Percentiles rank a stretch among this genome's conserved stretches.
Conservation (phyloP, 1,140 invertebrate genomes). For the Telenomus remus region DNA sequence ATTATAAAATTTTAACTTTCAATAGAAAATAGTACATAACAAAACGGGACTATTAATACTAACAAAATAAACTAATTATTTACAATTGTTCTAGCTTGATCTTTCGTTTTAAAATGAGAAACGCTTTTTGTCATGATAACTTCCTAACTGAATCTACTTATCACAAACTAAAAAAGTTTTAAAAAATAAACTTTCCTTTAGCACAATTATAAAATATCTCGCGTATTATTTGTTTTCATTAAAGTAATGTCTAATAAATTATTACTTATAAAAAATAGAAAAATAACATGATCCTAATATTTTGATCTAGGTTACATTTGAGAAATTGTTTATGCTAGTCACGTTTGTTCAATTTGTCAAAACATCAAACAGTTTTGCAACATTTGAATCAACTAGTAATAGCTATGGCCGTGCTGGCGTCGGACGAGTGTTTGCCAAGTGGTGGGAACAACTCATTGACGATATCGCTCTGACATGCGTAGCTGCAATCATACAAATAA, state of each 20-base stretch:
- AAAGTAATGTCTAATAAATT: too few relatives aligned
- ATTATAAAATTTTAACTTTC: slow-evolving; percentile 16
- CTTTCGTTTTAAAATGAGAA: too few relatives aligned
- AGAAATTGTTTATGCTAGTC: background rate
- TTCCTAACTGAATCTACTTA: too few relatives aligned
- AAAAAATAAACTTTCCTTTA: too few relatives aligned
- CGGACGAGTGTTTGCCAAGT: slow-evolving; percentile 70
- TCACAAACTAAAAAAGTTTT: too few relatives aligned
- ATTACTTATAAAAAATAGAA: too few relatives aligned
- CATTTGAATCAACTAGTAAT: slow-evolving; percentile 55
- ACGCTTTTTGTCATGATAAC: too few relatives aligned
- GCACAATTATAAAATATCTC: too few relatives aligned
- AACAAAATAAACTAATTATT: background rate
- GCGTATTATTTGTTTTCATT: too few relatives aligned
- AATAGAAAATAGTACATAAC: background rate
- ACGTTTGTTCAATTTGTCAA: background rate
- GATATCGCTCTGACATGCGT: slow-evolving; percentile 91
- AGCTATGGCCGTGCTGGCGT: slow-evolving; percentile 64
- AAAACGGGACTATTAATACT: background rate
- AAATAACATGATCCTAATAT: too few relatives aligned
- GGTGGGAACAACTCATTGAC: slow-evolving; percentile 93
- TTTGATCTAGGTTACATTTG: background rate
- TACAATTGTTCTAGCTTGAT: too few relatives aligned
- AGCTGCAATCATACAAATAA: slow-evolving; percentile 83
- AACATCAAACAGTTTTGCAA: background rate